Evolutionary conservation across 2,888 invertebrate species (phyloP), one percentile per base, ranked within the genome.

Genomic region (Caenorhabditis plicata): DNA sequence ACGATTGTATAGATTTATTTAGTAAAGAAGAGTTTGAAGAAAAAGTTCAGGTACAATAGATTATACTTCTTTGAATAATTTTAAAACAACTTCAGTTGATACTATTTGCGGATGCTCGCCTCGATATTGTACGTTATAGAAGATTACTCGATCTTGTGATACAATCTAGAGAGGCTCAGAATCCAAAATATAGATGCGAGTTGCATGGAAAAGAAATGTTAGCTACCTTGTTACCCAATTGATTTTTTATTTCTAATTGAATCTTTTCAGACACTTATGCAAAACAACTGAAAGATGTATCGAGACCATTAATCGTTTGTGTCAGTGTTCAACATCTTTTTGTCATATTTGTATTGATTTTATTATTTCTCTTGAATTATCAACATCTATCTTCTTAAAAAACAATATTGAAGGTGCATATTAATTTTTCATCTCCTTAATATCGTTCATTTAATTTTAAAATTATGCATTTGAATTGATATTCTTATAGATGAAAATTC

Each of bases 71-170:
- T 19, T 40, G 7, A 9, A 9, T 9, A 9, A 40, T 19, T 17
- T n/a, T 40, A 20, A 17, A 22, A 9, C 22, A 9, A 8, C 44
- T 60, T 23, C 46, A 66, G 66, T 22, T 53, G 33, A 36, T 72
- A 8, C 54, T 72, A 9, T 55, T 56, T 26, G 70, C 70, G 9
- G 72, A 72, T 38, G 64, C 72, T n/a, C 49, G 69, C 15, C 60
- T 72, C 13, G 60, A 68, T 33, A 41, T 48, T 15, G 11, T 38
- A 13, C 39, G 32, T 20, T 53, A 55, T 15, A n/a, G 17, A 13
- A 17, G 27, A 17, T 26, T 61, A 11, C 55, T 47, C 33, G 35
- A 47, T 11, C 35, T 55, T 2, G 51, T 61, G 2, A 51, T 8
- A 26, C 19, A 35, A 17, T 61, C 61, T 2, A 48, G 58, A 41